Conservation (phyloP, 1,140 invertebrate species). For the Helicorthomorpha holstii region DNA sequence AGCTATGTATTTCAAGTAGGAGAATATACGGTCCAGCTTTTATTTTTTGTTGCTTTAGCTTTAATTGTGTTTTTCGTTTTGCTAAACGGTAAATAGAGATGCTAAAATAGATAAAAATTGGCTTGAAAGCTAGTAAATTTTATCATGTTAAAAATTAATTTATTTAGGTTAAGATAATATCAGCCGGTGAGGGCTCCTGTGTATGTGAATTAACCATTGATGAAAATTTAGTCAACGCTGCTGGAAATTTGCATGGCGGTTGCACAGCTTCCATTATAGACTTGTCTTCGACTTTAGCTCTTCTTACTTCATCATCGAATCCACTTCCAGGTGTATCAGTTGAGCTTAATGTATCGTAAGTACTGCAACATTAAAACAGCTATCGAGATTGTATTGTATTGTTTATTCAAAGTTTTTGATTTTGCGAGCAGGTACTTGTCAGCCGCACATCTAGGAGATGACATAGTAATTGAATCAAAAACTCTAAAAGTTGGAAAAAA, state of each 20-base stretch:
- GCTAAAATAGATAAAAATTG: no score
- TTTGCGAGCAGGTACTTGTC: conserved; percentile 41
- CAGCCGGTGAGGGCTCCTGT: conserved; percentile 44
- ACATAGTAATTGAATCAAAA: conserved; percentile 57
- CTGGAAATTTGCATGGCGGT: conserved; percentile 64
- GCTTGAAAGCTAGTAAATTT: no score
- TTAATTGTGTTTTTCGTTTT: no score
- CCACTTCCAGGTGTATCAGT: conserved; percentile 49
- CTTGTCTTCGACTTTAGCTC: conserved; percentile 57
- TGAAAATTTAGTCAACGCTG: conserved; percentile 54
- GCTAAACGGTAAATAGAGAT: no score
- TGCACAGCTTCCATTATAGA: conserved; percentile 66
- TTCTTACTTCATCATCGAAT: conserved; percentile 35
- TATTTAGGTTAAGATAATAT: conserved; percentile 51
- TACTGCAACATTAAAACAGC: conserved; percentile 1
- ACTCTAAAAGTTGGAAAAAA: conserved; percentile 57
- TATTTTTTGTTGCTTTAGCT: no score
- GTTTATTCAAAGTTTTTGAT: conserved; percentile 20
- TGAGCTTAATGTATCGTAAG: conserved; percentile 50
- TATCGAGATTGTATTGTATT: background rate
- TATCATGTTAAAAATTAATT: no score
- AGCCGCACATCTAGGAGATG: conserved; percentile 54
- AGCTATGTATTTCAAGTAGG: no score
- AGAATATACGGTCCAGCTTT: no score
- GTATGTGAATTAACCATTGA: conserved; percentile 56